Conservation (phyloP, 2,797 vertebrate species). For the Choloepus didactylus region DNA sequence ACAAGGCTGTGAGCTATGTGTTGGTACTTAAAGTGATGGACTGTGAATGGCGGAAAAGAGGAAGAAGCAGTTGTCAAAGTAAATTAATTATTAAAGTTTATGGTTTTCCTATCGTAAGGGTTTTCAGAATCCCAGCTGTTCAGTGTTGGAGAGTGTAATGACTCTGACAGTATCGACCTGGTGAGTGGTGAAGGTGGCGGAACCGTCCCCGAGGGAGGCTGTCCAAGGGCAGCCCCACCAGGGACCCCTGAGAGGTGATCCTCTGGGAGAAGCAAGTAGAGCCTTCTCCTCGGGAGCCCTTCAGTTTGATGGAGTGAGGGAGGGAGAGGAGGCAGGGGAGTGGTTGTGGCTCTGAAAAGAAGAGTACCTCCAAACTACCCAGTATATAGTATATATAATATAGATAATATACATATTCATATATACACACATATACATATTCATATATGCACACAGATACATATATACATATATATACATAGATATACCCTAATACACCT, state of each 20-base stretch:
- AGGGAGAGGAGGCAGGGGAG: not conserved
- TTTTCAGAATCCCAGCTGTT: conserved; percentile 65
- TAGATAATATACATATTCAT: too few relatives aligned
- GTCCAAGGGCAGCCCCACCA: too few relatives aligned
- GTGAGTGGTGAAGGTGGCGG: conserved; percentile 42
- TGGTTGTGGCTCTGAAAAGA: not conserved
- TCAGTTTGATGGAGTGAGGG: not conserved
- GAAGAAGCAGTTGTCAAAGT: conserved; percentile 66
- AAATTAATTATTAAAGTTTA: conserved; percentile 78
- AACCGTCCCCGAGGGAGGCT: too few relatives aligned
- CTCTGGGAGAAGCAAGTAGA: not conserved
- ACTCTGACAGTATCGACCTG: not conserved
- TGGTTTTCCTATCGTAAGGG: not conserved
- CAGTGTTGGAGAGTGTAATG: not conserved
- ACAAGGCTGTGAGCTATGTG: not conserved
- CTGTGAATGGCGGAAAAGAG: conserved; percentile 67
- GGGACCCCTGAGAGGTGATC: not conserved
- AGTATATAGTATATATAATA: too few relatives aligned
- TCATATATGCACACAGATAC: too few relatives aligned
- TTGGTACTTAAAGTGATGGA: conserved; percentile 52
- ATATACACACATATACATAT: too few relatives aligned
- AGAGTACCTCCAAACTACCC: not conserved
- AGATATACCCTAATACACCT: not conserved
- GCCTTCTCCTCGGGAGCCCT: too few relatives aligned
- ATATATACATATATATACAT: too few relatives aligned